Conservation (phyloP, 2,888 invertebrate genomes). For the Sipha maydis region DNA sequence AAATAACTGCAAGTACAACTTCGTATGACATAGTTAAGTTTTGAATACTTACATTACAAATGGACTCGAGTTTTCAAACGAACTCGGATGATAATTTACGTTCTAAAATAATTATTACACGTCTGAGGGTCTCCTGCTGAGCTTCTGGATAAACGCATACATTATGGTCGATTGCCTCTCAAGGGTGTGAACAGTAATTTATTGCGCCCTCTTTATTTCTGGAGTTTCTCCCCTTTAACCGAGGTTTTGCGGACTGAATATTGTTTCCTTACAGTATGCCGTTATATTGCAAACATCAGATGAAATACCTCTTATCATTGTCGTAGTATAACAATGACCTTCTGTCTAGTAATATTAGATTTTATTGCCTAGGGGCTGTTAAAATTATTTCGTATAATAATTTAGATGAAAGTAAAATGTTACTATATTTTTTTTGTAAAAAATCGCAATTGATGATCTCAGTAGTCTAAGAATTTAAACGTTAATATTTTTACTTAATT, state of each 20-base stretch:
- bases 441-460: not conserved
- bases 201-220: constrained; percentile 60
- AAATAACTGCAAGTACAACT: not conserved
- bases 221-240: constrained; percentile 54
- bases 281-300: constrained; percentile 35
- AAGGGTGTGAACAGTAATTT: constrained; percentile 62
- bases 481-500: not conserved
- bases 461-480: not conserved
- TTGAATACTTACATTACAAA: constrained; percentile 35
- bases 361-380: constrained; percentile 25
- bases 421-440: constrained; percentile 27
- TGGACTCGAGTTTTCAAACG: constrained; percentile 25
- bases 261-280: constrained; percentile 47
- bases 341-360: constrained; percentile 36
- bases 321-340: constrained; percentile 45
- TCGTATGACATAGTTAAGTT: constrained; percentile 1
- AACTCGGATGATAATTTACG: constrained; percentile 57
- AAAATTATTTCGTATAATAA: constrained; percentile 33
- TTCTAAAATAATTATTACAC: constrained; percentile 62
- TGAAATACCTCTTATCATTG: constrained; percentile 39
- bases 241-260: constrained; percentile 51
- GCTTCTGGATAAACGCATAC: constrained; percentile 61
- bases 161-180: constrained; percentile 62
- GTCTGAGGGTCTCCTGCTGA: constrained; percentile 60
- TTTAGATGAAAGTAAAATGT: not conserved